Base-by-base conservation (phyloP, 2,113 vertebrate genomes). In the Tylochromis polylepis region DNA sequence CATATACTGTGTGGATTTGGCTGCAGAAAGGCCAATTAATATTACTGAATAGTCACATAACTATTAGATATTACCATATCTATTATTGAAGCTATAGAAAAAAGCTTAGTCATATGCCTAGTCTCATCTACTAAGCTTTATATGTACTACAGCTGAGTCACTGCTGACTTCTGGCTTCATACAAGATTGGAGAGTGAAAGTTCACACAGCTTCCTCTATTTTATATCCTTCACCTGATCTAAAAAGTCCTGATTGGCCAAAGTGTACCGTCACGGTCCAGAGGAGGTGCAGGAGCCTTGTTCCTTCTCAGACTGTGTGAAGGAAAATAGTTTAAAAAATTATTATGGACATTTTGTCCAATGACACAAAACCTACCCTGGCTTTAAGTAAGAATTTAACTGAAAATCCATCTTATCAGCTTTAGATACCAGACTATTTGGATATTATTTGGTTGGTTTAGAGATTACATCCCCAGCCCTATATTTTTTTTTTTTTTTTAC, bases 271-370 rank as follows among this genome's bases (percentile, higher is more conserved):
- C 27, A 31, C 3, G 1, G 72, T 53, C 72, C 72, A 77, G 46
- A 77, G 72, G 72, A 77, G 16, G 27, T 0, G 16, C 72, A 53
- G 46, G 46, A 77, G 27, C 18, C 46, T 77, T 53, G 0, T 31
- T 77, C 46, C 46, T 27, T 51, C 10, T 77, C 11, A 53, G 46
- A 77, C 27, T 5, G 14, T n/a, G 0, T 51, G 46, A 77, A 14
- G 53, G 34, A 8, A 51, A 77, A 5, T 51, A n/a, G 8, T 29
- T 29, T 0, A 2, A 49, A 51, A 5, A 3, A 0, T 0, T 0
- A 49, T 77, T 51, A 11, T 2, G 43, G 4, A 77, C 18, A 51
- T 53, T 51, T 53, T 77, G 31, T n/a, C 46, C 46, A 77, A 14
- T 31, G 27, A 53, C 31, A 77, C 0, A 20, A 77, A 77, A 77